Evolutionary conservation across 2,888 invertebrate species (phyloP).

Genomic region (Ornithoptera alexandrae): DNA sequence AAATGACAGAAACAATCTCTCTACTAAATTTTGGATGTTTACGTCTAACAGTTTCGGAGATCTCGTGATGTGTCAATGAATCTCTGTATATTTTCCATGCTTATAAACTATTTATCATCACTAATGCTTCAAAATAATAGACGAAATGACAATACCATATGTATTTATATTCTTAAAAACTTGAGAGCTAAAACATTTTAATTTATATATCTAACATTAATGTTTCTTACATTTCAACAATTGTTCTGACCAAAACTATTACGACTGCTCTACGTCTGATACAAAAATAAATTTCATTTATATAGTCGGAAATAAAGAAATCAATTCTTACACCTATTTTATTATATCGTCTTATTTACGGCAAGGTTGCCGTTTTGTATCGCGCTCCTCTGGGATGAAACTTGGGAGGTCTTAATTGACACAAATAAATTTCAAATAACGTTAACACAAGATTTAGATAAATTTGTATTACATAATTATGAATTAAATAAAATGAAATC

Average conservation of each 20-base stretch:
- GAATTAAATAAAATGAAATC: constrained; percentile 7
- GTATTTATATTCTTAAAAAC: constrained; percentile 71
- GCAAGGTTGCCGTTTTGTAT: constrained; percentile 20
- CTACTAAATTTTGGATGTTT: too few relatives aligned
- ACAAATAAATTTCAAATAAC: constrained; percentile 10
- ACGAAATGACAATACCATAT: constrained; percentile 61
- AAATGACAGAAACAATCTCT: too few relatives aligned
- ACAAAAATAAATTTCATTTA: constrained; percentile 70
- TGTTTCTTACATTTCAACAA: constrained; percentile 51
- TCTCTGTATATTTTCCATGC: too few relatives aligned
- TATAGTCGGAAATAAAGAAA: constrained; percentile 45
- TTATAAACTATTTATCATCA: too few relatives aligned
- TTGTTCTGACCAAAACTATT: constrained; percentile 45
- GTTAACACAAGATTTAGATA: background rate
- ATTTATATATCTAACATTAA: constrained; percentile 63
- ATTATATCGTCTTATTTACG: constrained; percentile 39
- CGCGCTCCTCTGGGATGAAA: constrained; percentile 16
- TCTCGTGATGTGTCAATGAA: too few relatives aligned
- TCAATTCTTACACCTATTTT: constrained; percentile 41
- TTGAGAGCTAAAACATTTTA: constrained; percentile 72
- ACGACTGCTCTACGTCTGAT: constrained; percentile 52
- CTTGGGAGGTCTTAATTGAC: constrained; percentile 23
- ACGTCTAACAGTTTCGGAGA: too few relatives aligned
- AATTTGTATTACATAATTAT: background rate
- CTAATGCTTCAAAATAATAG: constrained; percentile 29